Evolutionary conservation across 2,113 vertebrate genomes (phyloP).

Genomic region (Pica pica): DNA sequence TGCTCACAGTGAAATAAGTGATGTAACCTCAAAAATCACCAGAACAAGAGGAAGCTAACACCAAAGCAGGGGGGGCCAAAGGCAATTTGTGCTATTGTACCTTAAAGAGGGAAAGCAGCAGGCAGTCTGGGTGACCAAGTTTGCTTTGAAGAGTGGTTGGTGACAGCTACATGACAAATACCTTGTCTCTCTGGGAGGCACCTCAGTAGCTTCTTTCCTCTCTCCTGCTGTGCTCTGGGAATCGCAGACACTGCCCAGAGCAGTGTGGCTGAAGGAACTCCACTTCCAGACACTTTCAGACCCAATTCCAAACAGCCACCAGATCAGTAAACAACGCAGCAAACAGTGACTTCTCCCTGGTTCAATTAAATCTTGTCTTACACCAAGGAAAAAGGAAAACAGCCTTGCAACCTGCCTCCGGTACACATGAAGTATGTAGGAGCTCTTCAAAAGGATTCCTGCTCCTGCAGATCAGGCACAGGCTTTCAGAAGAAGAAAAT

Average conservation of each 20-base stretch:
- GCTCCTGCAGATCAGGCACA: neutral
- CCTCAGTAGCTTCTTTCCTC: neutral
- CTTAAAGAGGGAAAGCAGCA: neutral
- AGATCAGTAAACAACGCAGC: neutral
- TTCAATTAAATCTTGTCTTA: neutral
- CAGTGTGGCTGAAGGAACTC: neutral
- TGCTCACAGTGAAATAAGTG: neutral
- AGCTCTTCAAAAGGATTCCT: neutral
- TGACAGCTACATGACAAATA: neutral
- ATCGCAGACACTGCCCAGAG: neutral
- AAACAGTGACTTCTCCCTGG: neutral
- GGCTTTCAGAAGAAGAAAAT: neutral
- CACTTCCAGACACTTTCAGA: neutral
- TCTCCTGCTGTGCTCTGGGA: neutral
- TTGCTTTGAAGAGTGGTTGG: neutral
- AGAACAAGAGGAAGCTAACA: neutral
- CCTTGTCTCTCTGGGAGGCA: neutral
- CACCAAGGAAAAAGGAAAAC: neutral
- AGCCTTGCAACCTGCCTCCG: neutral
- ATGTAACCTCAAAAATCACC: neutral
- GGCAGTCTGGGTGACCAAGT: neutral
- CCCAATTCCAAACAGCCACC: neutral
- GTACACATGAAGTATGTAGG: neutral
- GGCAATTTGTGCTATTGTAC: neutral
- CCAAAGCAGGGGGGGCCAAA: rapidly evolving